Conservation (phyloP, 2,113 vertebrate genomes). For the Bungarus multicinctus region DNA sequence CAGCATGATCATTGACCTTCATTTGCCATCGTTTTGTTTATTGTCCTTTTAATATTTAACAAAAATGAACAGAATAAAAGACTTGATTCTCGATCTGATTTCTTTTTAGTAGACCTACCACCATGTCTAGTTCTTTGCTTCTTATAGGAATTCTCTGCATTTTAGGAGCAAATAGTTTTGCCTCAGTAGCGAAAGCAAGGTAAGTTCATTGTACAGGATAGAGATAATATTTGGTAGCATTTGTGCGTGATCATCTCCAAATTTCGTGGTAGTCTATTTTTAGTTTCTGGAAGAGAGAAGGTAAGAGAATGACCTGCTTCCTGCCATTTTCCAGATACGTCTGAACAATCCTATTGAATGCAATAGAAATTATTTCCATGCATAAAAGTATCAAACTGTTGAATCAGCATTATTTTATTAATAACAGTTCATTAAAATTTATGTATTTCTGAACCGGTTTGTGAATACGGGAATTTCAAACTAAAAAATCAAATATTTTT, state of each 20-base stretch:
- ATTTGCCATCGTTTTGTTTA: conserved; percentile 46
- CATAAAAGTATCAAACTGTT: not conserved
- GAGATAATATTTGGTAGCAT: not conserved
- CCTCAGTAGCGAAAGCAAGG: conserved; percentile 31
- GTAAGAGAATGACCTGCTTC: not conserved
- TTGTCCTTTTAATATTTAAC: conserved; percentile 55
- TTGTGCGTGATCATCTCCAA: accelerated
- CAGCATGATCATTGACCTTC: not conserved
- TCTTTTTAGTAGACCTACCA: not conserved
- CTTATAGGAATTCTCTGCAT: conserved; percentile 38
- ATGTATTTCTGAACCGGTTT: not conserved
- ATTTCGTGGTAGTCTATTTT: not conserved
- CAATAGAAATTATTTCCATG: not conserved
- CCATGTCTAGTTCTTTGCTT: not conserved
- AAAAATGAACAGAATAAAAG: conserved; percentile 37
- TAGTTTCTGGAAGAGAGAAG: not conserved
- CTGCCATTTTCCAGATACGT: not conserved
- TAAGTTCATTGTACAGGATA: conserved; percentile 47
- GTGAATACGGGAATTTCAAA: not conserved
- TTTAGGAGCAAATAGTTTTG: conserved; percentile 1
- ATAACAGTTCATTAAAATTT: not conserved
- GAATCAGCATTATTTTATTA: not conserved
- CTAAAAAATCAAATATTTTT: not conserved
- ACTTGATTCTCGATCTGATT: accelerated
- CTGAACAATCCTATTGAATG: not conserved